Evolutionary conservation across 2,113 vertebrate genomes (phyloP), one percentile per base, ranked within the genome.

Genomic region (Epinephelus moara): DNA sequence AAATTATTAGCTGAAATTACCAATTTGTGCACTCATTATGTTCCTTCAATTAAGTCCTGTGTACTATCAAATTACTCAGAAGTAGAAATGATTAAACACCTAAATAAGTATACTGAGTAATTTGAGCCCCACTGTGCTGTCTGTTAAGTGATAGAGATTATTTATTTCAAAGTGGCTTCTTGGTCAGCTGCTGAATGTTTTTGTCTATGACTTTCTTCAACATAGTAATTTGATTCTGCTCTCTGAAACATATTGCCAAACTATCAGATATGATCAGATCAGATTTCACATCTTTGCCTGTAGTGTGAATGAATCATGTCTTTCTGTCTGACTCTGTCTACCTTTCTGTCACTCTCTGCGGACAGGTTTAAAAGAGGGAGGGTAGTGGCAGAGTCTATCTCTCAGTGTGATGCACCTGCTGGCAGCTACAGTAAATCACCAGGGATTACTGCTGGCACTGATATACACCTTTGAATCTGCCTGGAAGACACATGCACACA

Each of bases 401-500:
- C 78, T 42, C 60, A 67, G 40, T 19, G 59, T 14, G 50, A 80
- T 80, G 68, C 33, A 37, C 66, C 56, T 40, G 73, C 70, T 74
- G 68, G 57, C 70, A 79, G 66, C 56, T 66, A 70, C 56, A 70
- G 67, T 70, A 70, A 83, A 80, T 86, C 66, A 75, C 67, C 45
- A 70, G 75, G 80, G 75, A 88, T 77, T 88, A 86, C 64, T 53
- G 70, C 19, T 49, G 49, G 66, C 70, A 76, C 53, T 72, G 62
- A 82, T 66, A 81, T 72, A 60, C 47, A 60, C 23, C 55, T 75
- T 56, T 63, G 25, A 64, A 80, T 64, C 49, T 57, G 11, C 19
- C 69, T 64, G 18, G 59, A 72, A 57, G 25, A 80, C 19, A 21
- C 50, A 23, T 55, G 6, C 57, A 47, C 49, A 61, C 57, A 61